phyloP scores from a whole-genome alignment of 2,888 invertebrate species.

The Ganaspis brasiliensis region DNA sequence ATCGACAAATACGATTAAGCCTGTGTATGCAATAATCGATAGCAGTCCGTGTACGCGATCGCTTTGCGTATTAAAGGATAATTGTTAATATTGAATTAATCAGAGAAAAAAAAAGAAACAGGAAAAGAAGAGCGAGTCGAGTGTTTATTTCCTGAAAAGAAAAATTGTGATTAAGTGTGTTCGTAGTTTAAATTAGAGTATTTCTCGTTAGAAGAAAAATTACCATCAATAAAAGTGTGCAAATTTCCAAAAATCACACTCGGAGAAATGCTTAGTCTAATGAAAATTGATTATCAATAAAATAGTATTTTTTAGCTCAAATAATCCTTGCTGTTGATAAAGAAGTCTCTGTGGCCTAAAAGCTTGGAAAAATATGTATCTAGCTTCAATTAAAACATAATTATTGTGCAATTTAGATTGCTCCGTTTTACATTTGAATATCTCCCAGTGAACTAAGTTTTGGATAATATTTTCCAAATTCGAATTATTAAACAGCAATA shows the following conservation, averaged over 20 bases:
- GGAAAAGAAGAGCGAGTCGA: conserved; percentile 33
- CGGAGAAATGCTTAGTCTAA: conserved; percentile 28
- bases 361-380: conserved; percentile 17
- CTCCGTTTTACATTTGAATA: neutral
- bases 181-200: conserved; percentile 33
- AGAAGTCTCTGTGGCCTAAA: conserved; percentile 22
- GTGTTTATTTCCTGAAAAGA: conserved; percentile 13
- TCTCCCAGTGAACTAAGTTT: conserved; percentile 18
- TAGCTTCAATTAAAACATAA: conserved; percentile 10
- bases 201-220: conserved; percentile 33
- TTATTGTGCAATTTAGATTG: neutral
- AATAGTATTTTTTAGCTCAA: conserved; percentile 17
- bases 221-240: conserved; percentile 32
- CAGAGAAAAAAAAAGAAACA: neutral
- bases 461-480: conserved; percentile 1
- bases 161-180: conserved; percentile 43
- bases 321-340: conserved; percentile 11
- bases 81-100: conserved; percentile 24
- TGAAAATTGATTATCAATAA: conserved; percentile 24
- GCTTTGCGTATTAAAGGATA: conserved; percentile 32
- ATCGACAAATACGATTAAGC: conserved; percentile 68
- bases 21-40: conserved; percentile 41
- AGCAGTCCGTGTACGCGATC: conserved; percentile 32
- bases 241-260: conserved; percentile 5
- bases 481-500: neutral